A percentile compares a stretch with the other conserved stretches of the same genome.
Evolutionary conservation across 1,140 invertebrate species (phyloP).

Genomic region (Bilobella aurantiaca): DNA sequence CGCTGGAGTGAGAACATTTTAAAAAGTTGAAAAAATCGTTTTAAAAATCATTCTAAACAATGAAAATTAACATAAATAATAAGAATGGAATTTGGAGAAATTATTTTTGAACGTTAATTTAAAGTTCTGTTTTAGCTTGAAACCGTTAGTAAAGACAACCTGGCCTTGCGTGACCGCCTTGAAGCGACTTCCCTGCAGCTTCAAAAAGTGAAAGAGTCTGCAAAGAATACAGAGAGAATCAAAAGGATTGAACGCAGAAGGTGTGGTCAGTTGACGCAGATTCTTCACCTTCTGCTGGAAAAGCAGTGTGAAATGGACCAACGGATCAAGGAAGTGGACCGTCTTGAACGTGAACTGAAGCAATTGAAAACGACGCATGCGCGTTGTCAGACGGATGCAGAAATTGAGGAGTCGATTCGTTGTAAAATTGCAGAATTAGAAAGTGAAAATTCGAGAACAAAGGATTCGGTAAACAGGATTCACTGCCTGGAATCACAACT

Average conservation of each 20-base stretch:
- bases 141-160: conserved; percentile 18
- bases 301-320: conserved; percentile 24
- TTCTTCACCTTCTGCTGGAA: conserved; percentile 20
- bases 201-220: conserved; percentile 20
- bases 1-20: neutral
- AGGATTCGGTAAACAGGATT: neutral
- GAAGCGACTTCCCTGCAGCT: neutral
- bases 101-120: too few species aligned
- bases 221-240: conserved; percentile 30
- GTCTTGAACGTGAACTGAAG: conserved; percentile 16
- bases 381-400: conserved; percentile 15
- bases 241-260: conserved; percentile 23
- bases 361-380: conserved; percentile 12
- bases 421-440: conserved; percentile 11
- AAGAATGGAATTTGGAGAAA: too few species aligned
- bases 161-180: conserved; percentile 21
- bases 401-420: conserved; percentile 6
- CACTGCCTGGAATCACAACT: neutral
- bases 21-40: neutral
- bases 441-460: neutral
- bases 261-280: conserved; percentile 22
- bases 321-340: conserved; percentile 8
- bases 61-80: too few species aligned
- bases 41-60: neutral
- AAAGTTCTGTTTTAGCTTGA: conserved; percentile 20